Evolutionary conservation across 2,797 vertebrate genomes (phyloP).

Genomic region (Fundulus diaphanus): DNA sequence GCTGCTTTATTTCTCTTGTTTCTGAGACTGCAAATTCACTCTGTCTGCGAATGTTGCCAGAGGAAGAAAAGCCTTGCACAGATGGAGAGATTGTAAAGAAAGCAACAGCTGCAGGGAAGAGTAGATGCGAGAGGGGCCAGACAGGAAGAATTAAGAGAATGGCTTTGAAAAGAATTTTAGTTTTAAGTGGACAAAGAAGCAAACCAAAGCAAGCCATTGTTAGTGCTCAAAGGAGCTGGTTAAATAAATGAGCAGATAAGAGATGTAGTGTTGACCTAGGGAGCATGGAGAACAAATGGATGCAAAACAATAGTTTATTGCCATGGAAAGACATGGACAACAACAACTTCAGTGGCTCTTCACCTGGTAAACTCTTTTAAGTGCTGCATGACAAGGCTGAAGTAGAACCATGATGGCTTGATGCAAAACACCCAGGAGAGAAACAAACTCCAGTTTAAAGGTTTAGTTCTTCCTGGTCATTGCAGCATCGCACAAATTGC

Average conservation of each 20-base stretch:
- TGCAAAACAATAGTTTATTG: conserved; percentile 45
- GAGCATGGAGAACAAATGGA: conserved; percentile 19
- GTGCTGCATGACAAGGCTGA: background rate
- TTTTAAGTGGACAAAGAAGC: conserved; percentile 8
- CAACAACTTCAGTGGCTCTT: conserved; percentile 24
- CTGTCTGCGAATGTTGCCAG: conserved; percentile 32
- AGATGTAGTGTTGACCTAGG: conserved; percentile 30
- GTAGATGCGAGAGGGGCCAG: conserved; percentile 13
- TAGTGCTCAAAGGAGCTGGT: background rate
- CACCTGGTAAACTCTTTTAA: background rate
- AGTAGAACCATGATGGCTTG: background rate
- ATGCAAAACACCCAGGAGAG: background rate
- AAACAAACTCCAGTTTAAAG: background rate
- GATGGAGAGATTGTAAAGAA: conserved; percentile 54
- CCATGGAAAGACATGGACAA: conserved; percentile 9
- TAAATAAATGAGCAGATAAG: conserved; percentile 2
- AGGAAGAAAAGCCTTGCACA: conserved; percentile 37
- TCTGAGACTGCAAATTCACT: conserved; percentile 37
- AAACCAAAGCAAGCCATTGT: background rate
- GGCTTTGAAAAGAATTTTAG: conserved; percentile 24
- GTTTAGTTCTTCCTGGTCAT: background rate
- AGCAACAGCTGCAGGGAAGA: conserved; percentile 43
- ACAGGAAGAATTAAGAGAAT: conserved; percentile 28
- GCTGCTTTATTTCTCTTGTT: conserved; percentile 21
- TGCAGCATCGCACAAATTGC: background rate